These are phyloP conservation scores for Drosophila merina DNA, from an alignment of 2,888 invertebrate species.

Conservation along the genomic window DNA sequence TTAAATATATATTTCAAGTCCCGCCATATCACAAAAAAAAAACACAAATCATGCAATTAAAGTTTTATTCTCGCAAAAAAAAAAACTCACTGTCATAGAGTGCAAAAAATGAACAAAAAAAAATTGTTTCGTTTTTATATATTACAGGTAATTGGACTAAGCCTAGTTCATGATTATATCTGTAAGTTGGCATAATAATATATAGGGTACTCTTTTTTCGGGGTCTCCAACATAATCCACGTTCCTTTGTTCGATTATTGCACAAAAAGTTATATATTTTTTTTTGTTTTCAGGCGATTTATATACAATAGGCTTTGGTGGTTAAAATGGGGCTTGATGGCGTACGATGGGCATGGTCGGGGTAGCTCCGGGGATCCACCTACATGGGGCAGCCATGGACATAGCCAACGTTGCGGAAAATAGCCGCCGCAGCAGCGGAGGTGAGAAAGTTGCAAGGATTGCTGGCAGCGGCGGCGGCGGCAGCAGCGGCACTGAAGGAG, in stretches of 20 bases:
- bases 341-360: not conserved
- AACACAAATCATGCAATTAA: slow-evolving; percentile 5
- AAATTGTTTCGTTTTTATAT: slow-evolving; percentile 49
- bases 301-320: slow-evolving; percentile 61
- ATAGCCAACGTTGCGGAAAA: slow-evolving; percentile 90
- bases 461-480: slow-evolving; percentile 77
- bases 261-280: slow-evolving; percentile 53
- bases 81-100: slow-evolving; percentile 51
- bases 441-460: slow-evolving; percentile 87
- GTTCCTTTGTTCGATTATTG: slow-evolving; percentile 52
- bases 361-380: slow-evolving; percentile 44
- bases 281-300: slow-evolving; percentile 28
- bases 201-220: slow-evolving; percentile 31
- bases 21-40: not conserved
- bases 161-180: slow-evolving; percentile 56
- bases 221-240: not conserved
- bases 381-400: slow-evolving; percentile 90
- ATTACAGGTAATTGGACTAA: slow-evolving; percentile 72
- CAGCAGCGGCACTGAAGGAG: slow-evolving; percentile 69
- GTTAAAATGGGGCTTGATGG: slow-evolving; percentile 15
- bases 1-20: not conserved
- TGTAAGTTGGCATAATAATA: slow-evolving; percentile 23
- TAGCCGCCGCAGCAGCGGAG: slow-evolving; percentile 87
- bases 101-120: slow-evolving; percentile 44
- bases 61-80: slow-evolving; percentile 52